Conservation (phyloP, 2,888 invertebrate genomes). For the Stenoptilia bipunctidactyla region DNA sequence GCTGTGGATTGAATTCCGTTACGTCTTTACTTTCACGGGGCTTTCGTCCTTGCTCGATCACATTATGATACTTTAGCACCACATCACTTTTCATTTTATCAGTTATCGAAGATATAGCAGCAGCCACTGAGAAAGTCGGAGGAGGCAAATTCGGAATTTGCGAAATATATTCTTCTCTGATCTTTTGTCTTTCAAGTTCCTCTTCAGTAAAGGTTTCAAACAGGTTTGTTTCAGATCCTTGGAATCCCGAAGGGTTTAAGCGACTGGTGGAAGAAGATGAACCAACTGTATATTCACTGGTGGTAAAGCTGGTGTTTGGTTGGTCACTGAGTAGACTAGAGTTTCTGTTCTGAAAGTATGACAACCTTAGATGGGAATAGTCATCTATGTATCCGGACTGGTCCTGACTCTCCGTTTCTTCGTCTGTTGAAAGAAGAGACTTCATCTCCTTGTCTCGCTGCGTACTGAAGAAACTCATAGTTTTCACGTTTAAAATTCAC, state of each 20-base stretch:
- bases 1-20: conserved; percentile 27
- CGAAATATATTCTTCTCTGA: conserved; percentile 20
- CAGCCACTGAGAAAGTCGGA: conserved; percentile 29
- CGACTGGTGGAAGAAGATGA: no score
- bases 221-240: no score
- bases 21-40: conserved; percentile 11
- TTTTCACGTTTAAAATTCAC: no score
- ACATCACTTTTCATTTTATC: conserved; percentile 24
- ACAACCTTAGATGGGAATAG: conserved; percentile 39
- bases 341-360: conserved; percentile 28
- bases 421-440: no score
- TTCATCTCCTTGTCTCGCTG: no score
- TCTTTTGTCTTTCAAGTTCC: background rate
- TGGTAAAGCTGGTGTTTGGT: conserved; percentile 9
- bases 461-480: no score
- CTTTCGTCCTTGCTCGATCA: conserved; percentile 24
- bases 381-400: conserved; percentile 30
- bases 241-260: no score
- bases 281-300: no score
- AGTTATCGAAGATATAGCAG: conserved; percentile 34
- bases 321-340: conserved; percentile 9
- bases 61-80: conserved; percentile 29
- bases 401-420: conserved; percentile 7
- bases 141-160: conserved; percentile 39
- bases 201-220: conserved; percentile 9